phyloP scores from a whole-genome alignment of 2,888 invertebrate species.

The Scaptomyza cyrtandrae region DNA sequence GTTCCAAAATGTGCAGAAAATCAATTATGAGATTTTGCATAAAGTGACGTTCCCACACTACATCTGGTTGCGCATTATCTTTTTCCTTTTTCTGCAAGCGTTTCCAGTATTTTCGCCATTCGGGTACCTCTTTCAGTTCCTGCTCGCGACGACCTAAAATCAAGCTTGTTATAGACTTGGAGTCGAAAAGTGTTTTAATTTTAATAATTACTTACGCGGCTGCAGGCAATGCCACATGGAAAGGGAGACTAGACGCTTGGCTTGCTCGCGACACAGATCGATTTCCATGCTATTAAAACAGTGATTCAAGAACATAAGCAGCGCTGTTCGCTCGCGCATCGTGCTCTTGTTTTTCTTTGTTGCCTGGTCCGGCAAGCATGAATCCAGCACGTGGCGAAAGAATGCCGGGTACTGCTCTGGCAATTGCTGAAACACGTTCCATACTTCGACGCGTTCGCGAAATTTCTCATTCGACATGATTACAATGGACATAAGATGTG shows the following conservation, averaged over 20 bases:
- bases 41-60: constrained; percentile 93
- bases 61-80: constrained; percentile 88
- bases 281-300: constrained; percentile 99
- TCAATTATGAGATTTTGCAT: constrained; percentile 91
- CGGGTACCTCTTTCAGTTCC: constrained; percentile 93
- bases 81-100: constrained; percentile 92
- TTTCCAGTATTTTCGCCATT: constrained; percentile 96
- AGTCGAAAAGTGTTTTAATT: not conserved
- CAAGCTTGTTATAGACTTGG: not conserved
- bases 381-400: constrained; percentile 91
- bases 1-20: constrained; percentile 92
- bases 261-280: constrained; percentile 95
- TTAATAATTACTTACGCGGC: constrained; percentile 86
- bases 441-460: constrained; percentile 97
- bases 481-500: constrained; percentile 98
- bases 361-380: constrained; percentile 86
- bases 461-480: constrained; percentile 99
- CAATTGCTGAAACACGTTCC: constrained; percentile 94
- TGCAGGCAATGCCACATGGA: constrained; percentile 97
- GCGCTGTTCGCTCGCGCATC: constrained; percentile 91
- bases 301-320: constrained; percentile 96
- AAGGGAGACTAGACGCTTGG: constrained; percentile 94
- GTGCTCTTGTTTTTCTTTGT: constrained; percentile 40
- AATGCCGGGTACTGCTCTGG: constrained; percentile 92
- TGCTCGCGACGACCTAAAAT: constrained; percentile 90